Conservation (phyloP, 2,888 invertebrate species). For the Hirudinaria manillensis region DNA sequence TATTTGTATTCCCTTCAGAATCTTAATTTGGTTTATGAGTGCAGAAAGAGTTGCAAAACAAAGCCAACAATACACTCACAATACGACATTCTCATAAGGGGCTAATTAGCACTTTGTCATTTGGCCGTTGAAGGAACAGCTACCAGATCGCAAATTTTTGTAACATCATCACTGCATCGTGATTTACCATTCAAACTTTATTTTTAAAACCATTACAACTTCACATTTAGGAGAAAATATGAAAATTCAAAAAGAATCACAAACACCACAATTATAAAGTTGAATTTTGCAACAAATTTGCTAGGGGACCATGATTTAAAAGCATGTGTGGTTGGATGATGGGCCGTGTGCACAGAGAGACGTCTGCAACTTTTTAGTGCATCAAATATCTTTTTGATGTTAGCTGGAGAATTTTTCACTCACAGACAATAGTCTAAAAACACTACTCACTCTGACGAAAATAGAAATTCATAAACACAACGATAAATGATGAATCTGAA, state of each 20-base stretch:
- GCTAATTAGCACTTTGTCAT: no score
- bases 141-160: no score
- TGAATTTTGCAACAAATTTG: constrained; percentile 8
- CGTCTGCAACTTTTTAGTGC: not conserved
- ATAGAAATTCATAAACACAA: constrained; percentile 18
- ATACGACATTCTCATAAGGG: no score
- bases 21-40: no score
- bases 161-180: no score
- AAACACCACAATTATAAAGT: constrained; percentile 23
- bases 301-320: constrained; percentile 2
- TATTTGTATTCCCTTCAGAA: no score
- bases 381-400: not conserved
- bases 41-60: no score
- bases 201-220: constrained; percentile 24
- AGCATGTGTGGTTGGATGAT: constrained; percentile 1
- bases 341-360: not conserved
- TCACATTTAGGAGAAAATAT: constrained; percentile 31
- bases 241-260: constrained; percentile 19
- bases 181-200: no score
- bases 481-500: constrained; percentile 12
- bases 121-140: no score
- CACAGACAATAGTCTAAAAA: constrained; percentile 14
- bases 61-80: no score
- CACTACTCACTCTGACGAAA: constrained; percentile 18
- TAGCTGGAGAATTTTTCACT: not conserved